Evolutionary conservation across 2,888 invertebrate species (phyloP).

Genomic region (Cerastis rubricosa): DNA sequence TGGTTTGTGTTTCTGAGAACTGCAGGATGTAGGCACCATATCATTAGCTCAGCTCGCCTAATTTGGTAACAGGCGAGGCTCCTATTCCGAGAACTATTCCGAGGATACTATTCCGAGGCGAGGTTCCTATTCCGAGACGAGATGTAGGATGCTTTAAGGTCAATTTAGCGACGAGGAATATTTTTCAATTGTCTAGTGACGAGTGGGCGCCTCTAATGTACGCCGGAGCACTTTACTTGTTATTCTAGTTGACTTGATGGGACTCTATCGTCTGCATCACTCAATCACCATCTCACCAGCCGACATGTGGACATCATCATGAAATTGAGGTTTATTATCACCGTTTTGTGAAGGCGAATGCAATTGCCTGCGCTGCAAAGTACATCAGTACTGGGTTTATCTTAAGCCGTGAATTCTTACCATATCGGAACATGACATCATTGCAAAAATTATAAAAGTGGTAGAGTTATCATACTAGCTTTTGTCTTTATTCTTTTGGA

Average conservation of each 20-base stretch:
- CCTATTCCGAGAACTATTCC: conserved; percentile 61
- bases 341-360: conserved; percentile 42
- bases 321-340: conserved; percentile 63
- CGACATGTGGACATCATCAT: conserved; percentile 70
- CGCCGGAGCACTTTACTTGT: conserved; percentile 79
- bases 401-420: conserved; percentile 39
- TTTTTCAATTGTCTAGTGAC: conserved; percentile 83
- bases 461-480: conserved; percentile 2
- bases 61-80: conserved; percentile 56
- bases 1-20: conserved; percentile 42
- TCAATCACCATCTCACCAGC: conserved; percentile 67
- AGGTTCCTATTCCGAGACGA: conserved; percentile 61
- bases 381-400: conserved; percentile 41
- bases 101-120: conserved; percentile 58
- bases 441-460: conserved; percentile 15
- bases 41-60: conserved; percentile 50
- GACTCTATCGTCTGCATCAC: conserved; percentile 82
- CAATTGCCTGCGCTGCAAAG: conserved; percentile 28
- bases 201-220: conserved; percentile 81
- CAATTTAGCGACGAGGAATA: conserved; percentile 80
- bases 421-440: conserved; percentile 54
- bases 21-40: conserved; percentile 29
- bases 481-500: background rate
- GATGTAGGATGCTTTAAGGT: conserved; percentile 82
- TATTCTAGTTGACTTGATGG: conserved; percentile 75